Base-by-base conservation (phyloP, 2,888 invertebrate genomes). In the Drosophila buzzatii region DNA sequence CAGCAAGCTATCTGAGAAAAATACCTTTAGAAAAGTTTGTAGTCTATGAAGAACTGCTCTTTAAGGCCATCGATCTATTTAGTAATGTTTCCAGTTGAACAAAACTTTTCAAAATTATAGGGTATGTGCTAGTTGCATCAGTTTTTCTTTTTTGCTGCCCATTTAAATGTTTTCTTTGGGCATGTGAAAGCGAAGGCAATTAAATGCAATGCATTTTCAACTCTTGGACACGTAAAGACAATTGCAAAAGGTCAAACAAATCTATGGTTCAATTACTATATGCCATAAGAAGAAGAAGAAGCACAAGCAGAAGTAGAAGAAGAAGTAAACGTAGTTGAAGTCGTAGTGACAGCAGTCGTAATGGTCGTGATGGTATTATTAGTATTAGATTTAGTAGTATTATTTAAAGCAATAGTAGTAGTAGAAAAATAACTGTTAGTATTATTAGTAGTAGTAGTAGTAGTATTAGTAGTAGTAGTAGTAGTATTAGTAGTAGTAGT, bases 171-270 rank as follows among this genome's bases (percentile, higher is more conserved):
- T n/a, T 37, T n/a, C 47, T 37, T 58, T 31, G 3, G 56, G 12
- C 42, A 37, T 27, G 67, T 41, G 55, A 45, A 52, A 33, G 27
- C 27, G 14, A 39, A 31, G 45, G 35, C 44, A 51, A 51, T 51
- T 52, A 60, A 72, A 35, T 70, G 41, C 51, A 51, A 51, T n/a
- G n/a, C 8, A 35, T 33, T 41, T 58, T 20, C 51, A 70, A n/a
- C 45, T 55, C 42, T 60, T 51, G 53, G 5, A 23, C 61, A 60
- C 41, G 56, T 58, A 41, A 18, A 72, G 56, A 55, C 53, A 62
- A 62, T 57, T 44, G 60, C 45, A 51, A 75, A 61, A 75, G 70
- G 70, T 69, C 60, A 72, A 57, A 49, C 33, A 44, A 31, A 67
- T 56, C 42, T 52, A 41, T 14, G 42, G 41, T 20, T 20, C 16